These are phyloP conservation scores for Microctonus brassicae DNA, from an alignment of 2,888 invertebrate genomes.

Conservation along the genomic window DNA sequence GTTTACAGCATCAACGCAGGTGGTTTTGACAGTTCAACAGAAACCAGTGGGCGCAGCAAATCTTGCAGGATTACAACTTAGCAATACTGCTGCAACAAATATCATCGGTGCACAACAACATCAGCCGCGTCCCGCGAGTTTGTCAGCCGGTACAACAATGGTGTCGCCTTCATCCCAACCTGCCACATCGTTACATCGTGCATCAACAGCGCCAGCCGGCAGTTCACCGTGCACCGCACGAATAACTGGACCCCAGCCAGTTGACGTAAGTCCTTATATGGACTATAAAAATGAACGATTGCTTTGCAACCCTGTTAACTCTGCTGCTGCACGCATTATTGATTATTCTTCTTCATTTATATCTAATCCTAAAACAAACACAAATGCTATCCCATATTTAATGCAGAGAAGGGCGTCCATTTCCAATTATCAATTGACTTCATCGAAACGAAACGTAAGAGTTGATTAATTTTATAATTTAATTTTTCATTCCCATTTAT, in stretches of 20 bases:
- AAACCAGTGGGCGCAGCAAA: slow-evolving; percentile 58
- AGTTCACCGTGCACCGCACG: slow-evolving; percentile 76
- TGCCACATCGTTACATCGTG: slow-evolving; percentile 66
- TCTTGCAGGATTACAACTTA: slow-evolving; percentile 57
- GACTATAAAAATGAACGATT: slow-evolving; percentile 3
- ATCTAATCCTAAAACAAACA: slow-evolving; percentile 15
- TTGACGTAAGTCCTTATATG: slow-evolving; percentile 80
- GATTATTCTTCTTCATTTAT: slow-evolving; percentile 21
- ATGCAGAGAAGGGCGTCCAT: slow-evolving; percentile 11
- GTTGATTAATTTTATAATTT: slow-evolving; percentile 3
- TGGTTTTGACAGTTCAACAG: slow-evolving; percentile 79
- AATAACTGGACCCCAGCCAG: slow-evolving; percentile 88
- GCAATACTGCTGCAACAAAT: slow-evolving; percentile 13
- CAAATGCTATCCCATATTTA: slow-evolving; percentile 10
- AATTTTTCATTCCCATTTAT: no score
- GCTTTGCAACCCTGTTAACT: slow-evolving; percentile 21
- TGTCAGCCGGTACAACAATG: slow-evolving; percentile 63
- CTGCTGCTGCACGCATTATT: slow-evolving; percentile 24
- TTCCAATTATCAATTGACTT: slow-evolving; percentile 19
- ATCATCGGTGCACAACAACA: slow-evolving; percentile 60
- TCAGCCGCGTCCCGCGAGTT: slow-evolving; percentile 68
- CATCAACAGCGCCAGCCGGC: slow-evolving; percentile 65
- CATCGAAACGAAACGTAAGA: slow-evolving; percentile 34
- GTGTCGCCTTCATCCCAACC: slow-evolving; percentile 60
- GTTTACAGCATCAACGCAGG: slow-evolving; percentile 76